phyloP scores from a whole-genome alignment of 2,888 invertebrate species.

The Caenorhabditis sp. region DNA sequence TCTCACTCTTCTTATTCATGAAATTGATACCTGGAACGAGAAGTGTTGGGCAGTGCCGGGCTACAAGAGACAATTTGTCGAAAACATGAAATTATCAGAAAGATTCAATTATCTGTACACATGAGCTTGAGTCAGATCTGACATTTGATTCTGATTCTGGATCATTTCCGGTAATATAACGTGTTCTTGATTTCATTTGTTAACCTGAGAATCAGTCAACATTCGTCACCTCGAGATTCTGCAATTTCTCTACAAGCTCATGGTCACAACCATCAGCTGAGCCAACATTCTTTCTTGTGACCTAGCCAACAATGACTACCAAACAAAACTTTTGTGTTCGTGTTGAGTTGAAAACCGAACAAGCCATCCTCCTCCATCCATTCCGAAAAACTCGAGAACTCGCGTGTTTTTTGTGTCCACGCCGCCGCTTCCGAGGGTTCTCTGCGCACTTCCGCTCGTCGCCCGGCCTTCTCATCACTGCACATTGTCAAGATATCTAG shows the following conservation, averaged over 20 bases:
- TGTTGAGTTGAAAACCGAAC: too few species aligned
- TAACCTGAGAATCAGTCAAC: too few species aligned
- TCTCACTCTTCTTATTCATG: too few species aligned
- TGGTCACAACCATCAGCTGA: too few species aligned
- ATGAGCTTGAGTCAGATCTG: background rate
- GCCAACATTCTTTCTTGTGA: too few species aligned
- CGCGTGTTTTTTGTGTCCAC: constrained; percentile 6
- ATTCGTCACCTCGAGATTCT: too few species aligned
- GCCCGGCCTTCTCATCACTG: constrained; percentile 41
- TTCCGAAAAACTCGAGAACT: constrained; percentile 4
- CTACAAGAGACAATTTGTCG: too few species aligned
- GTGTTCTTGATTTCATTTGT: too few species aligned
- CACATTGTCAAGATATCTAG: constrained; percentile 21
- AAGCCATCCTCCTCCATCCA: background rate
- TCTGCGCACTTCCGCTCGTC: constrained; percentile 17
- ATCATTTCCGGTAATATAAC: too few species aligned
- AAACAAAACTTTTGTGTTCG: too few species aligned
- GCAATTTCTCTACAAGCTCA: too few species aligned
- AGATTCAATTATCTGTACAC: background rate
- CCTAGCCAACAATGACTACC: too few species aligned
- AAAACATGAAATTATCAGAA: background rate
- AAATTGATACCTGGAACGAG: background rate
- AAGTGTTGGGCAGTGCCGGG: background rate
- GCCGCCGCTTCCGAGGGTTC: constrained; percentile 31
- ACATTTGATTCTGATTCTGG: background rate